Evolutionary conservation across 35 echinoderm and acorn worm species (phyloP), one percentile per base, ranked within the genome.

Genomic region (Holothuria glaberrima): DNA sequence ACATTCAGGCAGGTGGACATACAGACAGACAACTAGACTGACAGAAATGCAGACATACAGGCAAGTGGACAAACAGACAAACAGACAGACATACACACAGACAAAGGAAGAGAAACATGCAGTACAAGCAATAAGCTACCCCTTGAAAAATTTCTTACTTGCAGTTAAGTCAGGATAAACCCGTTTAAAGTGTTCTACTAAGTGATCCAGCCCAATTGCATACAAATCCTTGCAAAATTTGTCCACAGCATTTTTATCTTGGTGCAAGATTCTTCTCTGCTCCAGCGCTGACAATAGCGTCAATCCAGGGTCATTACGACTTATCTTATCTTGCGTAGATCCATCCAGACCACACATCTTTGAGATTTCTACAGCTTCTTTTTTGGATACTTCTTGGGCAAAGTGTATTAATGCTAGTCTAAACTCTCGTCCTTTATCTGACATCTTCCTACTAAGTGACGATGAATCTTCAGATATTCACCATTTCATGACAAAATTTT

Each of bases 161-260:
- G 71, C 71, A 16, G 31, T 34, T 75, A 75, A 75, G 16, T 75
- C 14, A 38, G 71, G 33, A 41, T 41, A 75, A 75, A 41, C 44
- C 13, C 41, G 41, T 38, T 75, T 75, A 12, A 75, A 38, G 3
- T n/a, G 1, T n/a, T 13, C 32, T 38, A 41, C 71, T 21, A 38
- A 75, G 7, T 75, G 10, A 19, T 75, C 20, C 32, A 75, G 22
- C 17, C 22, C 4, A 2, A 75, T 4, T 7, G 41, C 71, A n/a
- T 75, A 75, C 34, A 75, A 75, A 75, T 32, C 44, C 71, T 75
- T 16, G 44, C 71, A 75, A 44, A 75, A 75, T n/a, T 19, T n/a
- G 19, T 75, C 24, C 29, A 75, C 31, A 19, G 24, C 44, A 3
- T 19, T 41, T 38, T 35, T 10, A 4, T 75, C 71, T 9, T 75